Base-by-base conservation (phyloP, 2,797 vertebrate species). In the Cryptoprocta ferox region DNA sequence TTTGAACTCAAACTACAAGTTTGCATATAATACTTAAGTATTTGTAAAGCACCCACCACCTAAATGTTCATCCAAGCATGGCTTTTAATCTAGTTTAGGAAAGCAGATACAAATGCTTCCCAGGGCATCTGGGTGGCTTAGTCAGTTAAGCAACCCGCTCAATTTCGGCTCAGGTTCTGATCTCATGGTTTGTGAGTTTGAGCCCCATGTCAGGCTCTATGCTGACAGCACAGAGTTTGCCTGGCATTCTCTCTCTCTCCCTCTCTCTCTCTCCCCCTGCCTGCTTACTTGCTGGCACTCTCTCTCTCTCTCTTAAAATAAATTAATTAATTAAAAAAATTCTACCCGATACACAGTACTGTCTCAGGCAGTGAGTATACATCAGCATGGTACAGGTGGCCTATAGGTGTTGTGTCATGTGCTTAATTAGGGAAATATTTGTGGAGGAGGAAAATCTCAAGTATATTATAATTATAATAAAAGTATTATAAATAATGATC, bases 21-120 rank as follows among this genome's bases (percentile, higher is more conserved):
- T 91, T 97, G 96, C 82, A 91, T 24, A 53, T 82, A 98, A 79
- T 71, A 76, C 28, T 75, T 48, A 85, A 70, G 37, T 32, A 95
- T 87, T 59, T 86, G 35, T 63, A 80, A 92, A 86, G 19, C 35
- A 95, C 24, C 48, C 65, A 35, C 9, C 50, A 87, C 42, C 48
- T 71, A 68, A 94, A 96, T 61, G 63, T 87, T 94, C 35, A 73
- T 32, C 8, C 26, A 87, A 82, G 35, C 79, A 93, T 30, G 24
- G 32, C 65, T 96, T 91, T 92, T 37, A 95, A 61, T 79, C 26
- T 79, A 83, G 19, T 35, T 79, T 45, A 61, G 66, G 83, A 81
- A 95, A 89, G 1, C 85, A 88, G n/a, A 66, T 7, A 35, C 42
- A 88, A 75, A 73, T 42, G 8, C 21, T 59, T 24, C 8, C 56